Percentiles rank a stretch among this genome's conserved stretches.
phyloP scores from a whole-genome alignment of 2,888 invertebrate species.

The Abscondita cerata region DNA sequence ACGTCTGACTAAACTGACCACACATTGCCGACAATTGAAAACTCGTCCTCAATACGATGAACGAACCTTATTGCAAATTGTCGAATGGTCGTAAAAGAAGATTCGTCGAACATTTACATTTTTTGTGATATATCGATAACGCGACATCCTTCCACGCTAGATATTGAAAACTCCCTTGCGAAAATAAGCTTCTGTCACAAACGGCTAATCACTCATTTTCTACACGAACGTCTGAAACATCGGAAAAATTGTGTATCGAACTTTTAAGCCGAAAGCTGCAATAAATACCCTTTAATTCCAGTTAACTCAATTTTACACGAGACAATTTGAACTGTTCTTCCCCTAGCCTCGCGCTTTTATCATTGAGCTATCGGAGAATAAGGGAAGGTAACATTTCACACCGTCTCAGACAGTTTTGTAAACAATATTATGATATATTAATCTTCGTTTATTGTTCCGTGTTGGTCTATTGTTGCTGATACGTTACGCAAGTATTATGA shows the following conservation, averaged over 20 bases:
- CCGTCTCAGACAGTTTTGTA: constrained; percentile 37
- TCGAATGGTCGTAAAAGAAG: neutral
- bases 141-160: too few species aligned
- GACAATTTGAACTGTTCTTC: constrained; percentile 37
- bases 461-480: constrained; percentile 27
- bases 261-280: constrained; percentile 36
- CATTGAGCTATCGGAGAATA: constrained; percentile 39
- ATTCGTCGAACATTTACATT: neutral
- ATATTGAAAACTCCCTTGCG: too few species aligned
- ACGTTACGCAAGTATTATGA: constrained; percentile 19
- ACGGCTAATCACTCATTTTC: too few species aligned
- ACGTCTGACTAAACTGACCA: constrained; percentile 20
- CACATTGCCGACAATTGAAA: constrained; percentile 14
- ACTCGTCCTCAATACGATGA: constrained; percentile 13
- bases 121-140: neutral
- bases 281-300: constrained; percentile 42
- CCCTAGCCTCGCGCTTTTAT: constrained; percentile 37
- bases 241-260: neutral
- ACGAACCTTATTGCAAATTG: constrained; percentile 5
- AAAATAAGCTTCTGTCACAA: too few species aligned
- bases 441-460: constrained; percentile 34
- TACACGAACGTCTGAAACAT: too few species aligned
- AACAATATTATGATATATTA: constrained; percentile 43
- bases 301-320: constrained; percentile 43
- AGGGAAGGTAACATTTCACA: constrained; percentile 41